These are phyloP conservation scores for Lamellibrachia columna DNA, from an alignment of 2,888 invertebrate species.

Conservation along the genomic window DNA sequence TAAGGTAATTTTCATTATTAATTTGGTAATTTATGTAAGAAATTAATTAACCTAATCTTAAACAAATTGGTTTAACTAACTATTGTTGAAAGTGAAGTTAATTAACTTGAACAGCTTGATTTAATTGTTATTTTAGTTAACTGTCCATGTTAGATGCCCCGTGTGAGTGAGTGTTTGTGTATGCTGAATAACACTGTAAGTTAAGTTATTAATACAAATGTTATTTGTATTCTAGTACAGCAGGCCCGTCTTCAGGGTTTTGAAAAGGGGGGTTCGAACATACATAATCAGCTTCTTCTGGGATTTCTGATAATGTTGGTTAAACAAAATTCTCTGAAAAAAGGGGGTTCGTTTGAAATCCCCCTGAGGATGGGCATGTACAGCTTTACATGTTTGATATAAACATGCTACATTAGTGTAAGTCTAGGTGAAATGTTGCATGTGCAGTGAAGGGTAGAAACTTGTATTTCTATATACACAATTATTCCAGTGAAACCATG, in stretches of 20 bases:
- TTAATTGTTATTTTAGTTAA: background rate
- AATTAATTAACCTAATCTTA: background rate
- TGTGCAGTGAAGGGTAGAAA: background rate
- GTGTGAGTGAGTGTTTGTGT: background rate
- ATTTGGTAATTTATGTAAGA: background rate
- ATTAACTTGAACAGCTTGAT: no score
- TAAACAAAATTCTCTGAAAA: no score
- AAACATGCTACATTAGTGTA: background rate
- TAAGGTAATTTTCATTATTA: no score
- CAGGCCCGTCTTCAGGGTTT: no score
- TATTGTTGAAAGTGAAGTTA: background rate
- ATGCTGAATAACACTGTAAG: background rate
- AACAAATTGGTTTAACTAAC: background rate
- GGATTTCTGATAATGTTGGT: no score
- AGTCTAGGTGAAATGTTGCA: background rate
- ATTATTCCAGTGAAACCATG: background rate
- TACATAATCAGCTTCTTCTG: no score
- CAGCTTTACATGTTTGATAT: background rate
- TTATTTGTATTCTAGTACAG: background rate
- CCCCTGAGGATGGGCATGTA: no score
- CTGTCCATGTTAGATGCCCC: background rate
- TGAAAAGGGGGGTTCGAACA: no score
- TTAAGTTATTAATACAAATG: background rate
- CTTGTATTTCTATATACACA: background rate
- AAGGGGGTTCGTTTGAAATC: no score